phyloP scores from a whole-genome alignment of 1,140 invertebrate species.

The Pseudomyrmex gracilis region DNA sequence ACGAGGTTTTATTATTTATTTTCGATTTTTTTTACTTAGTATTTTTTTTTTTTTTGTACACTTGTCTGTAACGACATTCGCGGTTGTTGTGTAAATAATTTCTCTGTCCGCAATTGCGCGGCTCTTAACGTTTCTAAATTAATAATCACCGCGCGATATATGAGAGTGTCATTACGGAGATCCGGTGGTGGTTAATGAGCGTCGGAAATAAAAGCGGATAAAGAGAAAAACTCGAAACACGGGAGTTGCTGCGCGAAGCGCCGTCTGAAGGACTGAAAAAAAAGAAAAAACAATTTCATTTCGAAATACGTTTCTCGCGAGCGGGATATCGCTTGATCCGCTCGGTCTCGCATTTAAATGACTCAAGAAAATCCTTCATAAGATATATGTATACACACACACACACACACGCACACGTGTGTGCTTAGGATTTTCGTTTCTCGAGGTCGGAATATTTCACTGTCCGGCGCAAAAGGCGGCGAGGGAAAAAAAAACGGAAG shows the following conservation, averaged over 20 bases:
- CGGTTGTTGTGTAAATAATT: neutral
- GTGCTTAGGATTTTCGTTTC: conserved; percentile 37
- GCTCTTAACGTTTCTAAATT: conserved; percentile 5
- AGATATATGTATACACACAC: neutral
- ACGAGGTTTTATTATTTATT: too few species aligned
- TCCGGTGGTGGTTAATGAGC: too few species aligned
- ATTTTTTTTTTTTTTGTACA: too few species aligned
- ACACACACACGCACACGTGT: neutral
- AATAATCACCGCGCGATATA: neutral
- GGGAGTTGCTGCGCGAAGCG: neutral
- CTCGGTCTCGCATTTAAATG: conserved; percentile 23
- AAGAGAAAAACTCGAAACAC: too few species aligned
- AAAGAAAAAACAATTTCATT: conserved; percentile 27
- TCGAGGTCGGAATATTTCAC: conserved; percentile 32
- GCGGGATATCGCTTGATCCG: conserved; percentile 19
- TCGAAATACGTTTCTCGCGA: conserved; percentile 16
- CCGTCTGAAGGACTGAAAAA: neutral
- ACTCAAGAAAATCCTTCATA: conserved; percentile 45
- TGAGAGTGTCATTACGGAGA: neutral
- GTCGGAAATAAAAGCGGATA: too few species aligned
- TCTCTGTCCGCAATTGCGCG: neutral
- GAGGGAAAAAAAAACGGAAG: conserved; percentile 17
- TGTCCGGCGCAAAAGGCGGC: conserved; percentile 38
- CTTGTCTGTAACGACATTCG: neutral
- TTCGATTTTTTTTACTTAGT: too few species aligned